Evolutionary conservation across 2,797 vertebrate species (phyloP), one percentile per base, ranked within the genome.

Genomic region (Centropyge bicolor): DNA sequence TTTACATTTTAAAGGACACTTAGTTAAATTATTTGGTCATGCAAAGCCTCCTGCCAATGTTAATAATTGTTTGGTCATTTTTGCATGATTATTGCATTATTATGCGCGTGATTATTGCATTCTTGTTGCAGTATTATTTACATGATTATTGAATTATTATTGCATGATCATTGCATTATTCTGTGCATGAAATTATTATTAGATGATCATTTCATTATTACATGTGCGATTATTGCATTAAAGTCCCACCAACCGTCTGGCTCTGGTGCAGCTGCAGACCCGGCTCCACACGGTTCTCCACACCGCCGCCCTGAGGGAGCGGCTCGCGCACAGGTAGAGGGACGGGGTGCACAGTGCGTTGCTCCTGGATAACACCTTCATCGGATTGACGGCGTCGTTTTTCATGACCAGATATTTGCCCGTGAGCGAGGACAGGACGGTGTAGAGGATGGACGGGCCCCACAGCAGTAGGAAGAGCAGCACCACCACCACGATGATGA

Each of bases 401-500:
- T 41, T 69, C 20, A 56, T 48, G 5, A 1, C 2, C 1, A 13
- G 1, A 8, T 22, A 0, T 20, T 12, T 71, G 17, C 72, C 60
- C 1, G 5, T 40, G 38, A 81, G 13, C 5, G 46, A 11, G 0
- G 45, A 45, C 20, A 80, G 8, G 2, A 65, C 10, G 0, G 4
- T 27, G 6, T 70, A 45, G 31, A 45, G 5, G 6, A 75, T 20
- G 17, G 48, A 61, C 2, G 83, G 83, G 38, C 60, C 41, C 92
- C 93, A 94, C 38, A 93, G 56, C 6, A 41, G 40, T 48, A 93
- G 48, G 16, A 92, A 92, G 27, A 76, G 82, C 17, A 88, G 74
- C 2, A 92, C 93, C 27, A 92, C 91, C 12, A 92, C 40, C 3
- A 92, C 68, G 17, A 94, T 88, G 38, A 93, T 83, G 5, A 73